These are phyloP conservation scores for Villa cingulata DNA, from an alignment of 2,888 invertebrate species.

Conservation along the genomic window DNA sequence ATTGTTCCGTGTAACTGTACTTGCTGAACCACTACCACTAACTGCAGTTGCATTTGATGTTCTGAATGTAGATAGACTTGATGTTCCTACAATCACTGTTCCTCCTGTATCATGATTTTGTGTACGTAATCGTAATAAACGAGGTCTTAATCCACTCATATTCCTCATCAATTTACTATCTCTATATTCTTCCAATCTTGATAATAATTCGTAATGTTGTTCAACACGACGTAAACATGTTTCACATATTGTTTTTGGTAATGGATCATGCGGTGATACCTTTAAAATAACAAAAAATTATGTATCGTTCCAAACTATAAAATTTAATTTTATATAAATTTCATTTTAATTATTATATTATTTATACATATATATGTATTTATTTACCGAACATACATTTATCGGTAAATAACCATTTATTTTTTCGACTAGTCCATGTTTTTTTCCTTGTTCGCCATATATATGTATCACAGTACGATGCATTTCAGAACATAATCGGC, in stretches of 20 bases:
- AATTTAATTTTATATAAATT: no score
- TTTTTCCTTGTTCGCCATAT: constrained; percentile 65
- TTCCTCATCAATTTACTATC: background rate
- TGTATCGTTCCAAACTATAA: no score
- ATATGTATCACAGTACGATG: constrained; percentile 71
- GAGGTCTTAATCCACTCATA: background rate
- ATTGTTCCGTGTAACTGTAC: background rate
- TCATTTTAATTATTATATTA: background rate
- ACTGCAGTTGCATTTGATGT: background rate
- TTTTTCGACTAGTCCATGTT: constrained; percentile 61
- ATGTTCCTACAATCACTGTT: background rate
- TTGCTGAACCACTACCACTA: background rate
- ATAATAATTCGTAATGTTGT: constrained; percentile 38
- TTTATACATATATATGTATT: background rate
- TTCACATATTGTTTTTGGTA: constrained; percentile 57
- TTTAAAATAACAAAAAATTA: no score
- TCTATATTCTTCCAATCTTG: constrained; percentile 19
- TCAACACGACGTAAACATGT: constrained; percentile 46
- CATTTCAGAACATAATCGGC: constrained; percentile 75
- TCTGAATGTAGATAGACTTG: background rate
- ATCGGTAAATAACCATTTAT: constrained; percentile 69
- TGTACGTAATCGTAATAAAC: background rate
- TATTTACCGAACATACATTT: constrained; percentile 49
- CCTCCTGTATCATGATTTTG: background rate
- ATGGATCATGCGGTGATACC: constrained; percentile 49